Evolutionary conservation across 2,888 invertebrate species (phyloP).

Genomic region (Diarsia brunnea): DNA sequence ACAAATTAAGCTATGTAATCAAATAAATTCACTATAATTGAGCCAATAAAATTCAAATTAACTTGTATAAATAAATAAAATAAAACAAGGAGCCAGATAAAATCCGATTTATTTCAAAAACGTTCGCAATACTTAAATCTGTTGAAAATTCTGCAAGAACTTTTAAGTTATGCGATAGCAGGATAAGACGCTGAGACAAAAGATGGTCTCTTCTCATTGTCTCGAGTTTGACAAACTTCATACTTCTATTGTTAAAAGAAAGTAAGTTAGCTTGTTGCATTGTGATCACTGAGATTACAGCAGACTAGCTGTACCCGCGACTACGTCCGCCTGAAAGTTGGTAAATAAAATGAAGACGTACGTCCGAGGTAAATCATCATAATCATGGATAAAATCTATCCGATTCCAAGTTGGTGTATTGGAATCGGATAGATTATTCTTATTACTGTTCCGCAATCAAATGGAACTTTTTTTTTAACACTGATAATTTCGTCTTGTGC

Average conservation of each 20-base stretch:
- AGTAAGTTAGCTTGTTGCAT: slow-evolving; percentile 35
- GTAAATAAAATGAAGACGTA: neutral
- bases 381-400: no score
- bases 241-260: slow-evolving; percentile 36
- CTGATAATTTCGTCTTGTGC: neutral
- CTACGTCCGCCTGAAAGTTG: no score
- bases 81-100: neutral
- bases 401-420: no score
- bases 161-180: slow-evolving; percentile 33
- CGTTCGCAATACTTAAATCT: slow-evolving; percentile 1
- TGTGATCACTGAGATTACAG: slow-evolving; percentile 31
- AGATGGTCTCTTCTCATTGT: slow-evolving; percentile 44
- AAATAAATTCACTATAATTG: neutral
- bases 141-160: slow-evolving; percentile 12
- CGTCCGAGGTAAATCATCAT: no score
- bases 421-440: no score
- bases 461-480: no score
- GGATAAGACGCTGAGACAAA: slow-evolving; percentile 46
- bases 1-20: neutral
- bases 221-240: slow-evolving; percentile 41
- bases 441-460: neutral
- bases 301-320: neutral
- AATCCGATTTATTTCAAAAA: slow-evolving; percentile 14
- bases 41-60: neutral
- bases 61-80: neutral